Conservation (phyloP, 35 echinoderm and acorn worm genomes). For the Apostichopus japonicus region DNA sequence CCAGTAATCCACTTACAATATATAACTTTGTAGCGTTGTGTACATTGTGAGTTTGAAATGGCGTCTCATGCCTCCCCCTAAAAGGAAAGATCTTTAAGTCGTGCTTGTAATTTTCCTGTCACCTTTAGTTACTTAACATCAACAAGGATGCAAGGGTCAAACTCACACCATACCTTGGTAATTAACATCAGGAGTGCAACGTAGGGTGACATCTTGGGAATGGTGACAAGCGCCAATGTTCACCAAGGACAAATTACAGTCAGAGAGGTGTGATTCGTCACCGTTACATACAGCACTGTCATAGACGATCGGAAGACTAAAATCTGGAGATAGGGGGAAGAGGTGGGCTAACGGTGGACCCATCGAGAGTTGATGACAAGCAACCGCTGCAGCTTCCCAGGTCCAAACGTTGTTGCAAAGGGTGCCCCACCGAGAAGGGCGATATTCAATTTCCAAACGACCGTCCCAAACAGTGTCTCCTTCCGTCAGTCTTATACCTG, state of each 20-base stretch:
- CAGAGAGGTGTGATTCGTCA: background rate
- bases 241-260: background rate
- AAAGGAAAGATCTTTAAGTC: too few relatives aligned
- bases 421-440: background rate
- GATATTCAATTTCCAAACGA: conserved; percentile 30
- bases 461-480: background rate
- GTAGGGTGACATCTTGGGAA: conserved; percentile 24
- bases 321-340: conserved; percentile 9
- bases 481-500: conserved; percentile 1
- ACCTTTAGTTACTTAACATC: too few relatives aligned
- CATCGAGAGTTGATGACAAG: conserved; percentile 14
- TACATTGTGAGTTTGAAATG: too few relatives aligned
- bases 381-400: conserved; percentile 8
- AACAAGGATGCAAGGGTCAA: too few relatives aligned
- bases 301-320: conserved; percentile 6
- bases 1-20: too few relatives aligned
- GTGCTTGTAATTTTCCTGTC: too few relatives aligned
- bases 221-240: background rate
- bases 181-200: background rate
- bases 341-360: conserved; percentile 1
- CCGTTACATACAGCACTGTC: background rate
- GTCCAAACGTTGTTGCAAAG: background rate
- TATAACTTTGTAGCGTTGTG: too few relatives aligned
- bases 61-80: too few relatives aligned
- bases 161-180: background rate